Evolutionary conservation across 2,797 vertebrate species (phyloP).

Genomic region (Helarctos malayanus): DNA sequence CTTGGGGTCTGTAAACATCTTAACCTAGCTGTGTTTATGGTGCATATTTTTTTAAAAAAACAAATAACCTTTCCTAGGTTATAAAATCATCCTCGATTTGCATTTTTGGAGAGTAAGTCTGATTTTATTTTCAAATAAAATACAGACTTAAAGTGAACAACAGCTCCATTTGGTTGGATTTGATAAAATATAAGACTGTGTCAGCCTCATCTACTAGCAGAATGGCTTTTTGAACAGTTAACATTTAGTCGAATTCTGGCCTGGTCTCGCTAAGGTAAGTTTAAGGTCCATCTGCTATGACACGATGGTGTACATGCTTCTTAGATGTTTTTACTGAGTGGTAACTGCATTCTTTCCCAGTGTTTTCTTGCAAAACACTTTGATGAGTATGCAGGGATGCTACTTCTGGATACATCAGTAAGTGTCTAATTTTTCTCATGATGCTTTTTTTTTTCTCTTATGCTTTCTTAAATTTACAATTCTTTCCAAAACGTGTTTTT

Average conservation of each 20-base stretch:
- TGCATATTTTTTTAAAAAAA: not conserved
- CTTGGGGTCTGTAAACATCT: not conserved
- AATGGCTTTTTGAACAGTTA: conserved; percentile 18
- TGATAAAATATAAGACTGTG: not conserved
- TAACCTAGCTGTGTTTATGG: not conserved
- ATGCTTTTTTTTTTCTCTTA: not conserved
- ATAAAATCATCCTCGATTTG: conserved; percentile 49
- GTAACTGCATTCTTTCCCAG: not conserved
- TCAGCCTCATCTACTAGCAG: not conserved
- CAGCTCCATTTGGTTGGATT: not conserved
- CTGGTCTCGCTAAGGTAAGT: not conserved
- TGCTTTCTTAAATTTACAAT: conserved; percentile 35
- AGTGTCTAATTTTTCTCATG: not conserved
- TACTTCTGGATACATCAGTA: not conserved
- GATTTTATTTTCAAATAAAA: conserved; percentile 36
- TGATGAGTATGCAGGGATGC: not conserved
- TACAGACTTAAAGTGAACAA: not conserved
- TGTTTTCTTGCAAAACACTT: not conserved
- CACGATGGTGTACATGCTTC: not conserved
- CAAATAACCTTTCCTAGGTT: not conserved
- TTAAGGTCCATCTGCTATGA: not conserved
- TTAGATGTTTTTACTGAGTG: conserved; percentile 31
- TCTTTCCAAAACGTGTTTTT: not conserved
- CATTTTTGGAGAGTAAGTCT: not conserved
- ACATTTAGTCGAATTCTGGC: not conserved